Evolutionary conservation across 2,113 vertebrate species (phyloP).

Genomic region (Sialia sialis): DNA sequence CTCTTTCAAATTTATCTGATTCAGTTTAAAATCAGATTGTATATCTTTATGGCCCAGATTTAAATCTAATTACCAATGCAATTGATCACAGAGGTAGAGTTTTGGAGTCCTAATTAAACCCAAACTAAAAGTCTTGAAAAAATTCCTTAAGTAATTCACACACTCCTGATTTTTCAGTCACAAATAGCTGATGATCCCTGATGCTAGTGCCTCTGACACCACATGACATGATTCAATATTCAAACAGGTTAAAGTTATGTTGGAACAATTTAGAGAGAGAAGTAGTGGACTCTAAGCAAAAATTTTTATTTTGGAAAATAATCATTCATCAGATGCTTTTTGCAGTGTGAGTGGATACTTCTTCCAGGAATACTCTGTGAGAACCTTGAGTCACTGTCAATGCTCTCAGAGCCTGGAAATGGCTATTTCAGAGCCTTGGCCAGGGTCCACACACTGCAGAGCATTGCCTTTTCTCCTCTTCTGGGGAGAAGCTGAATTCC

Average conservation of each 20-base stretch:
- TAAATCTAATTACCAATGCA: not conserved
- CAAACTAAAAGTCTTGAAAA: not conserved
- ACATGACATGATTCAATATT: not conserved
- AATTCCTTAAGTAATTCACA: not conserved
- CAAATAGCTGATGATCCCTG: not conserved
- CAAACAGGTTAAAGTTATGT: not conserved
- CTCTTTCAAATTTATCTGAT: not conserved
- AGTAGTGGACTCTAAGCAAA: not conserved
- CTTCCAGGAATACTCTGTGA: not conserved
- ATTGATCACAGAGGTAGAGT: not conserved
- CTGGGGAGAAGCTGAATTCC: not conserved
- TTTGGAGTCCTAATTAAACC: not conserved
- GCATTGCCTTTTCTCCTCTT: not conserved
- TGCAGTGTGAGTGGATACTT: not conserved
- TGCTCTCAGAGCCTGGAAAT: not conserved
- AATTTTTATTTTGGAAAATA: not conserved
- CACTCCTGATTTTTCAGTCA: not conserved
- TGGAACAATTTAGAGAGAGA: not conserved
- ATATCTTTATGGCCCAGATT: not conserved
- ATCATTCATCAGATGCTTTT: not conserved
- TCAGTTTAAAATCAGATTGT: not conserved
- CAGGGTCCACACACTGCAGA: accelerated
- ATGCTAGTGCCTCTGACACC: not conserved
- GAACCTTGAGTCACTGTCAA: accelerated
- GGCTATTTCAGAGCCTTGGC: not conserved